Evolutionary conservation across 2,113 vertebrate species (phyloP), one percentile per base, ranked within the genome.

Genomic region (Tonatia bakeri): DNA sequence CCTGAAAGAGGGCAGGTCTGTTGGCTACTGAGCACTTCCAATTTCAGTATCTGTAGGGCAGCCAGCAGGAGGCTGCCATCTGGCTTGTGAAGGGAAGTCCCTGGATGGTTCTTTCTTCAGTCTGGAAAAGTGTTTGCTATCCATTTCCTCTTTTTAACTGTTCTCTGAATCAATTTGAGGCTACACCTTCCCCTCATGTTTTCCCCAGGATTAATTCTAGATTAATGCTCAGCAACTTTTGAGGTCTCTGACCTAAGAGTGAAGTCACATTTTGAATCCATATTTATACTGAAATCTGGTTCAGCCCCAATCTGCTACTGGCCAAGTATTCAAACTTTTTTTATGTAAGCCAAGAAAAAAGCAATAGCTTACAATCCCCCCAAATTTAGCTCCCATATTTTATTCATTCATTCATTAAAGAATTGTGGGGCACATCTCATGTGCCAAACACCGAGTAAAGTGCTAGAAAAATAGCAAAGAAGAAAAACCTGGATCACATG

Each of bases 1-100:
- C 22, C 61, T 88, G 76, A 52, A 82, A 56, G 81, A 92, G 92
- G 87, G 92, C 14, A 84, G 54, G 67, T 92, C 56, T 38, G 45
- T 89, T 59, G 73, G 87, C 54, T 75, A 47, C 72, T 14, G 45
- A 81, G 77, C 9, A 47, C 65, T 96, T 92, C 67, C 90, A 96
- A 95, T 96, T 95, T 92, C 93, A 94, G 43, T 31, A 54, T 86
- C 87, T 86, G 38, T 64, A 50, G 40, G 76, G 90, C 87, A 96
- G 92, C 88, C 96, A 97, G 95, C 90, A 96, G 95, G 90, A 91
- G 87, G 59, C 88, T 65, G 82, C 94, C 90, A 69, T 95, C 90
- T 96, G 94, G 92, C 85, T 95, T 94, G 61, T 43, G 59, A 83
- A 80, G 80, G 12, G 65, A 93, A 64, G 45, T 91, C 80, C 52